phyloP scores from a whole-genome alignment of 2,888 invertebrate species.

The Epistrophe eligans region DNA sequence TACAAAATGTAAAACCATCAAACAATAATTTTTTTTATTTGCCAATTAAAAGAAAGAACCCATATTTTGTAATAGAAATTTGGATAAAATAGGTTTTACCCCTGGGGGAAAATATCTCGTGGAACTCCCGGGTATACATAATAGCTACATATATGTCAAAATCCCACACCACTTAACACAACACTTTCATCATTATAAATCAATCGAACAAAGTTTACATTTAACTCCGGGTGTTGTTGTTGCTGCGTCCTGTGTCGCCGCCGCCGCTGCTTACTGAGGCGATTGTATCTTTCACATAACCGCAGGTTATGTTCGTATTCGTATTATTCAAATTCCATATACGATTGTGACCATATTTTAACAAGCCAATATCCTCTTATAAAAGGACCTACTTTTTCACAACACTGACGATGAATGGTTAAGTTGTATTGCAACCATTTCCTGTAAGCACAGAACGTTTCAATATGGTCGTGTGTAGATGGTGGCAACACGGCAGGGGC shows the following conservation, averaged over 20 bases:
- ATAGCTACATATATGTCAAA: neutral
- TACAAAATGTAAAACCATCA: no score
- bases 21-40: no score
- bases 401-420: neutral
- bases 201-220: neutral
- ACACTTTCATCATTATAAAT: conserved; percentile 1
- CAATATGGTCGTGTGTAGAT: neutral
- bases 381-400: conserved; percentile 24
- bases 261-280: neutral
- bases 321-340: conserved; percentile 32
- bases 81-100: neutral
- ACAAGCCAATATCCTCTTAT: conserved; percentile 57
- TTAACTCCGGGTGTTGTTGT: neutral
- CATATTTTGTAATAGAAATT: neutral
- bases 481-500: no score
- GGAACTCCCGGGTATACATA: neutral
- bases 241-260: neutral
- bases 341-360: conserved; percentile 40
- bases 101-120: neutral
- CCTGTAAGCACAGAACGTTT: neutral
- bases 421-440: conserved; percentile 1
- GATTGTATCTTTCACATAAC: conserved; percentile 18
- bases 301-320: conserved; percentile 1
- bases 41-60: no score
- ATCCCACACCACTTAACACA: neutral